Evolutionary conservation across 2,888 invertebrate species (phyloP), one percentile per base, ranked within the genome.

Genomic region (Theodoxus fluviatilis): DNA sequence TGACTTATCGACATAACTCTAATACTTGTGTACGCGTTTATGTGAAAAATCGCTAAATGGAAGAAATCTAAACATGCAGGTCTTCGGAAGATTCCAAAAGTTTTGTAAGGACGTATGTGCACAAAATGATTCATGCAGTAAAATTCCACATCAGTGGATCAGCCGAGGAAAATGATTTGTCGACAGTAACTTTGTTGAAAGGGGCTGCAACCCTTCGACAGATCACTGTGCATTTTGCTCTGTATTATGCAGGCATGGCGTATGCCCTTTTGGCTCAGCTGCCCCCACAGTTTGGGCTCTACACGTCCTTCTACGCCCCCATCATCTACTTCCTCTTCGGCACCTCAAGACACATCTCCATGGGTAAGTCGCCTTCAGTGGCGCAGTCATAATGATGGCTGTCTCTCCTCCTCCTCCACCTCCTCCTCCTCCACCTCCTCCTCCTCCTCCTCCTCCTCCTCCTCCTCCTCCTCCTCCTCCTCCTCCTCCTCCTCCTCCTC

Each of bases 221-320:
- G n/a, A n/a, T n/a, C n/a, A n/a, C n/a, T n/a, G n/a, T n/a, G n/a
- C n/a, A n/a, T n/a, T n/a, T n/a, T n/a, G n/a, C n/a, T n/a, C n/a
- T n/a, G n/a, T n/a, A n/a, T n/a, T n/a, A n/a, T 38, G 6, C 75
- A 86, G 89, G 89, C 67, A 89, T 90, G 89, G 90, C 89, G 1
- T 90, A 90, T 76, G 89, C 89, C 2, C 82, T 88, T 74, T 79
- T 90, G 70, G 89, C 89, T 2, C 86, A 86, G 38, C 81, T 89
- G 33, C 84, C 87, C 0, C 88, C 90, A 1, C 87, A 89, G 35
- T 87, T 87, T 73, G 91, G 91, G 3, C 87, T 91, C 33, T 95
- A 95, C 87, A 94, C 94, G 91, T 95, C 95, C 0, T 95, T 96
- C 88, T 95, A 96, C 87, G 95, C 96, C 0, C 94, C 94, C 0